These are phyloP conservation scores for Tachina fera DNA, from an alignment of 2,888 invertebrate species.

Conservation along the genomic window DNA sequence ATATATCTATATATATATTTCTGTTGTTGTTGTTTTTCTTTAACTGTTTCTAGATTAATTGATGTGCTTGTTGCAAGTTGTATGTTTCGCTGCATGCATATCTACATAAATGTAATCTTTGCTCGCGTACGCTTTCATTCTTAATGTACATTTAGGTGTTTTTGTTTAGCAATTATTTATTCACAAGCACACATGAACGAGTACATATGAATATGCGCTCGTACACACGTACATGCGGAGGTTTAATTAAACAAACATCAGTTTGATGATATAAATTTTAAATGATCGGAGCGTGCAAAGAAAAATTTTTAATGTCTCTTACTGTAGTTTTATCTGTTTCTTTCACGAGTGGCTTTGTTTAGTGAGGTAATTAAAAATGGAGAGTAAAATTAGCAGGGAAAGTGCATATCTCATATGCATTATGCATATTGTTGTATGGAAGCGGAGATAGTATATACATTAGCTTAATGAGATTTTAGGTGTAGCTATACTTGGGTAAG, in stretches of 20 bases:
- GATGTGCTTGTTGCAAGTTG: slow-evolving; percentile 58
- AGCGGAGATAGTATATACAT: too few relatives aligned
- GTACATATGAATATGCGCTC: neutral
- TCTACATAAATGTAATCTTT: slow-evolving; percentile 23
- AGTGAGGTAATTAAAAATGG: neutral
- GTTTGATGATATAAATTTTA: slow-evolving; percentile 47
- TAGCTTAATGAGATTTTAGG: too few relatives aligned
- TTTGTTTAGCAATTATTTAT: slow-evolving; percentile 53
- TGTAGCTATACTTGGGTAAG: too few relatives aligned
- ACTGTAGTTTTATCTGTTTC: neutral
- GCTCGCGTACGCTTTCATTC: slow-evolving; percentile 34
- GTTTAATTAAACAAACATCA: slow-evolving; percentile 45
- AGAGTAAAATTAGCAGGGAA: neutral
- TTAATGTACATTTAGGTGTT: slow-evolving; percentile 39
- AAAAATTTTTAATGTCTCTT: slow-evolving; percentile 39
- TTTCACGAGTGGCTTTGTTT: neutral
- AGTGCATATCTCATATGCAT: neutral
- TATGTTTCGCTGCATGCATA: slow-evolving; percentile 6
- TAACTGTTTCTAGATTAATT: slow-evolving; percentile 66
- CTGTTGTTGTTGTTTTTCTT: slow-evolving; percentile 30
- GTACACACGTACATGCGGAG: slow-evolving; percentile 11
- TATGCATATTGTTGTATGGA: too few relatives aligned
- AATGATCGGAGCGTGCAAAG: slow-evolving; percentile 34
- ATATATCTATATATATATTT: neutral
- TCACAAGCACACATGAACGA: neutral